A percentile compares a stretch with the other conserved stretches of the same genome.
Conservation (phyloP, 2,888 invertebrate species). For the Phengaris alcon region DNA sequence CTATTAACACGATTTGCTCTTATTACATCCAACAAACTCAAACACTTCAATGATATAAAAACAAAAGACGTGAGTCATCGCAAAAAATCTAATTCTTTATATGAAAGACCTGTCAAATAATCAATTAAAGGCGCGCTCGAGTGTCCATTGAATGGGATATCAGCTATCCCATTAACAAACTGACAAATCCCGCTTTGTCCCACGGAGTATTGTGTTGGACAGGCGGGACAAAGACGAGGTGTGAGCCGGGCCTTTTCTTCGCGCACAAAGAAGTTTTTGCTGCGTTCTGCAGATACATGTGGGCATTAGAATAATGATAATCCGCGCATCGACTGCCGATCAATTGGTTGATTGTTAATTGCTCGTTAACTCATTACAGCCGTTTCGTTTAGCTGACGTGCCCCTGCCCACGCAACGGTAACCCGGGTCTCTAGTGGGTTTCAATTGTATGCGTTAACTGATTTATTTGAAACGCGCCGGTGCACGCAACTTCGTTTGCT, state of each 20-base stretch:
- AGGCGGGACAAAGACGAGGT: constrained; percentile 43
- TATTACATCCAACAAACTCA: not conserved
- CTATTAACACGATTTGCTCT: not conserved
- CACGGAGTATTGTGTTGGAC: constrained; percentile 33
- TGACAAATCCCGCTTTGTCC: constrained; percentile 37
- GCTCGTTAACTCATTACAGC: not conserved
- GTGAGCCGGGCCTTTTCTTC: constrained; percentile 42
- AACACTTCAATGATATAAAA: constrained; percentile 3
- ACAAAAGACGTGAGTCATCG: constrained; percentile 10
- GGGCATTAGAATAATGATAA: constrained; percentile 24
- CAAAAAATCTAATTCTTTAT: constrained; percentile 21
- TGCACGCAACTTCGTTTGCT: too few relatives aligned
- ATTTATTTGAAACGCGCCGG: too few relatives aligned
- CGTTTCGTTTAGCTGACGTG: not conserved
- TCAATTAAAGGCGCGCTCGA: constrained; percentile 29
- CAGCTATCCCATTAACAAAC: constrained; percentile 46
- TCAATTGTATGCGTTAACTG: too few relatives aligned
- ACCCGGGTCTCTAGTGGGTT: not conserved
- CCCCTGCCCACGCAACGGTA: not conserved
- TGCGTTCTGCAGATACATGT: constrained; percentile 18
- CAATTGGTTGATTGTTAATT: not conserved
- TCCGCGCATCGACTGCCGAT: not conserved
- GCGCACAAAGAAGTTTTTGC: constrained; percentile 43
- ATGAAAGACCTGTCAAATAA: constrained; percentile 15
- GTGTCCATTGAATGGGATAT: constrained; percentile 44